Base-by-base conservation (phyloP, 2,113 vertebrate species). In the Ciconia boyciana region DNA sequence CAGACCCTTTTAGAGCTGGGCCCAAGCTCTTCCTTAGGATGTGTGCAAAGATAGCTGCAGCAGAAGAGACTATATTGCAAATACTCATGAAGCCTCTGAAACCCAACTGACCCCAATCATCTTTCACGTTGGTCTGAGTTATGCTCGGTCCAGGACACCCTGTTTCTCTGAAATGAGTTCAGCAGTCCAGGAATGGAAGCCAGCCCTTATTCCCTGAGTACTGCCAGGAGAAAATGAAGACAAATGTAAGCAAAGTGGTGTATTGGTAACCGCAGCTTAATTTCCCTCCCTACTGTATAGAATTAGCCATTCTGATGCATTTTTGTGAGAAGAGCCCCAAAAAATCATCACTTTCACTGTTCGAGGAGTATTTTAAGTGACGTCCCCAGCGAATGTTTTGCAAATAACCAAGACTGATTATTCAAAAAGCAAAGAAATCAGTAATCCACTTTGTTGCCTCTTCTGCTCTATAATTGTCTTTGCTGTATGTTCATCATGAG, bases 21-120 rank as follows among this genome's bases (percentile, higher is more conserved):
- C 22, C 36, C 65, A 71, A 54, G 16, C 36, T 69, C 31, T 79
- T 48, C 51, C 29, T 48, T n/a, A 36, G 14, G 18, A 52, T n/a
- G 11, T 1, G 0, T 48, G 17, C 4, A 12, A 85, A 78, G n/a
- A 8, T 0, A 1, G 16, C 52, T 51, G 36, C 16, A 15, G 9
- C n/a, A 57, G 18, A n/a, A 55, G 12, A 57, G 16, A 60, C 4
- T 16, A 4, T 11, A 7, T 41, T 48, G 71, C 25, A 85, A 71
- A 70, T 69, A 48, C 2, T 70, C 44, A 6, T 44, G 32, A 66
- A 75, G 17, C 7, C 24, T 78, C 46, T 86, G 36, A 64, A 76
- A 58, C 15, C 16, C n/a, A 81, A 3, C n/a, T 48, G n/a, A 10
- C 20, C 39, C 20, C 39, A 31, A n/a, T 32, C 1, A 0, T 61